Evolutionary conservation across 2,797 vertebrate species (phyloP).

Genomic region (Sarcophilus harrisii): DNA sequence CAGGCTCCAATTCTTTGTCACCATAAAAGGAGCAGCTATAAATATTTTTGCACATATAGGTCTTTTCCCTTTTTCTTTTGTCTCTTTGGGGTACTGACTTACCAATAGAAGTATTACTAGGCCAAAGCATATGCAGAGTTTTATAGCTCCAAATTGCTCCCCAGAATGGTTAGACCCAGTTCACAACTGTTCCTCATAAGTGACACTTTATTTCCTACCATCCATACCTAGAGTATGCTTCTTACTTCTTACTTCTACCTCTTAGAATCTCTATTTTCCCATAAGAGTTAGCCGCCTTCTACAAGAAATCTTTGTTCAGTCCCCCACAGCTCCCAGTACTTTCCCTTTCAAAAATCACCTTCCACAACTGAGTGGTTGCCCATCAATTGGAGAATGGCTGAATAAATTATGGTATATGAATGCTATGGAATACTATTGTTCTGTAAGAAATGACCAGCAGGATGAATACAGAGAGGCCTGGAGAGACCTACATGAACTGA

Average conservation of each 20-base stretch:
- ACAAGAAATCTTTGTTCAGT: not conserved
- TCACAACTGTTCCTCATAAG: not conserved
- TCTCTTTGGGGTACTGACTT: not conserved
- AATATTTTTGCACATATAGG: not conserved
- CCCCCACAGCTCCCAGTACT: not conserved
- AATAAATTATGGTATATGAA: no score
- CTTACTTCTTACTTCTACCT: not conserved
- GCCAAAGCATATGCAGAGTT: not conserved
- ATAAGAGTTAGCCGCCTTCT: not conserved
- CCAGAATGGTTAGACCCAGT: not conserved
- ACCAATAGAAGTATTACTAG: not conserved
- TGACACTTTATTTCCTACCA: not conserved
- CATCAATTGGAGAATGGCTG: no score
- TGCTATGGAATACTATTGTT: no score
- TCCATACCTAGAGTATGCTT: not conserved
- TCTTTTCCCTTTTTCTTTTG: not conserved
- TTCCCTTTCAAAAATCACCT: not conserved
- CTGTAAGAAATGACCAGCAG: no score
- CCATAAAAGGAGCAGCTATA: not conserved
- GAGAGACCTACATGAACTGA: no score
- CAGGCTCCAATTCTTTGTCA: not conserved
- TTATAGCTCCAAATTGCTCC: not conserved
- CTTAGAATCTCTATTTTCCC: not conserved
- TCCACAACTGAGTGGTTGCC: not conserved
- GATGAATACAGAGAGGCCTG: no score